Evolutionary conservation across 2,113 vertebrate species (phyloP), one percentile per base, ranked within the genome.

Genomic region (Aleadryas rufinucha): DNA sequence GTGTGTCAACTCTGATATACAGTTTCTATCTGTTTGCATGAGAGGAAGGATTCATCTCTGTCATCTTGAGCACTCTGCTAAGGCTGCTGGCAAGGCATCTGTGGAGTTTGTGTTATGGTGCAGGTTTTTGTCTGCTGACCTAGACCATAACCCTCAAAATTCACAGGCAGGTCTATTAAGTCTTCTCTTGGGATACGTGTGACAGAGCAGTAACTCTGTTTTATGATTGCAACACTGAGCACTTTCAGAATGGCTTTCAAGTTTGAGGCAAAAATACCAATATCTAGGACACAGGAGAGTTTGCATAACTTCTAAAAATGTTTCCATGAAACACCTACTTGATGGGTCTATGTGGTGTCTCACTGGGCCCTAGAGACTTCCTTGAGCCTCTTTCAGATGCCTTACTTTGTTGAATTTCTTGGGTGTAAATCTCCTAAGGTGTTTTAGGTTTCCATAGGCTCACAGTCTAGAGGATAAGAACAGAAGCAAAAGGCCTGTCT

Each of bases 21-120:
- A 75, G 63, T 86, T 96, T 88, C 93, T 86, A 68, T 93, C 85
- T 85, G 53, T 85, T 88, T 77, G 75, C 35, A 49, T 83, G 86
- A 93, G 71, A 49, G 75, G 24, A 68, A 80, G 71, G 90, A 96
- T 96, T 80, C 3, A 69, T 80, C 86, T 96, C 49, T 92, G 79
- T 94, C 83, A 83, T 79, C 49, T 65, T 77, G 79, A 64, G 86
- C 71, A 56, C 83, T 60, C 79, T 96, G 66, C 83, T 47, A 79
- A 68, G 70, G 71, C 86, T 76, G 35, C 89, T 76, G 75, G 65
- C 52, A 72, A 90, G 66, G 59, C 86, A 90, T 39, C 70, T 68
- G 63, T 68, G 74, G 83, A 66, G 35, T 79, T 52, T 79, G 35
- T 85, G 82, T 50, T 50, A 23, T 35, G 39, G 69, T 56, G 56